Evolutionary conservation across 92 coral and sea anemone species (phyloP), one percentile per base, ranked within the genome.

Genomic region (Parazoanthus atlanticus): DNA sequence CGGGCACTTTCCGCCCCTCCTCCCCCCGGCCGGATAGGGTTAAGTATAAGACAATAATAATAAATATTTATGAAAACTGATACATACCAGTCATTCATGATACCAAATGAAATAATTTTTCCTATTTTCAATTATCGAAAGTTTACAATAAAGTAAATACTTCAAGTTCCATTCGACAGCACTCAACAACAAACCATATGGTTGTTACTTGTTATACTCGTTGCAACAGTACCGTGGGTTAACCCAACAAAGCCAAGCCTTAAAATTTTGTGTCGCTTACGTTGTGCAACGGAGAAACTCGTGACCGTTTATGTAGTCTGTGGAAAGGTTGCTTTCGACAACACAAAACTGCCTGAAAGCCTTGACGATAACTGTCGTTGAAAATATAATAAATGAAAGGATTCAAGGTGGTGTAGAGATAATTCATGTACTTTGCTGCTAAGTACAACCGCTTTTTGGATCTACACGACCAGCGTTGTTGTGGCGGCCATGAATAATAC

Each of bases 391-490:
- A 81, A 32, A 81, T 81, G 49, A 81, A 58, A 8, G 85, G 85
- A 64, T 81, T 81, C 49, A 81, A 33, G 21, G 85, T 71, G n/a
- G 85, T 67, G 85, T 81, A 81, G 85, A 81, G 71, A 65, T 81
- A 81, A 29, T 81, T 81, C 85, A 81, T 81, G 65, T 81, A 81
- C 49, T 81, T 81, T 81, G 73, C 85, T 61, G 72, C 85, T 58
- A 81, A 19, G 65, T 81, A 81, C 34, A 81, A 11, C 33, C 30
- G 72, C 28, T 81, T 61, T 21, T 31, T 81, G 17, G 74, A 61
- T 16, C n/a, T 7, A 23, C 85, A 81, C 31, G 52, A 36, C 85
- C 74, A 81, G 19, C 52, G 85, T 26, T 81, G 73, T 17, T 61
- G 30, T 2, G 47, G 52, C 46, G 85, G 74, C 81, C 81, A 77